A percentile compares a stretch with the other conserved stretches of the same genome.
Evolutionary conservation across 2,113 vertebrate species (phyloP).

Genomic region (Elanoides forficatus): DNA sequence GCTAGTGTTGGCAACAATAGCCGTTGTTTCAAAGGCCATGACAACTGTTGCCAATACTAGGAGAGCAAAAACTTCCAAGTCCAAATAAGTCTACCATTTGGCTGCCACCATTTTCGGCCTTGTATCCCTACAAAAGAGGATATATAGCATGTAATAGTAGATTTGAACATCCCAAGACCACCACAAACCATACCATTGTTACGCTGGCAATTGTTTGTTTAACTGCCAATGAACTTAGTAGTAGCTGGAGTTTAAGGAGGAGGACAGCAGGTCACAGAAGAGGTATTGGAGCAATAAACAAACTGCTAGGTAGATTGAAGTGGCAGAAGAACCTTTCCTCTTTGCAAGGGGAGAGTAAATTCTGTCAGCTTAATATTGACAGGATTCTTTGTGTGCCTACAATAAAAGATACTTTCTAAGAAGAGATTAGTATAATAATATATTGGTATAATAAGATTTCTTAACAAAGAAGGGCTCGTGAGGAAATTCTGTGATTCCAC

Average conservation of each 20-base stretch:
- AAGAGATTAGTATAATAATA: not conserved
- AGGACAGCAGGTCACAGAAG: not conserved
- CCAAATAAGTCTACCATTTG: not conserved
- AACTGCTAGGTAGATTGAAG: not conserved
- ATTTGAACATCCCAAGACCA: not conserved
- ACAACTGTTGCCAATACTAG: not conserved
- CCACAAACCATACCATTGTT: not conserved
- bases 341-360: not conserved
- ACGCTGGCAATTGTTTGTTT: not conserved
- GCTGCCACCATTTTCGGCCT: not conserved
- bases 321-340: not conserved
- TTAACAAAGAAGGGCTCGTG: not conserved
- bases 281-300: not conserved
- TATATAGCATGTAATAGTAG: not conserved
- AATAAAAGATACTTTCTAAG: not conserved
- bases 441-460: not conserved
- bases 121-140: not conserved
- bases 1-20: not conserved
- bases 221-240: not conserved
- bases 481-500: not conserved
- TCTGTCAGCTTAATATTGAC: not conserved
- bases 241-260: not conserved
- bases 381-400: not conserved
- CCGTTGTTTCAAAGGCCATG: not conserved
- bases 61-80: not conserved